phyloP scores from a whole-genome alignment of 2,797 vertebrate genomes.

The Rachycentron canadum region DNA sequence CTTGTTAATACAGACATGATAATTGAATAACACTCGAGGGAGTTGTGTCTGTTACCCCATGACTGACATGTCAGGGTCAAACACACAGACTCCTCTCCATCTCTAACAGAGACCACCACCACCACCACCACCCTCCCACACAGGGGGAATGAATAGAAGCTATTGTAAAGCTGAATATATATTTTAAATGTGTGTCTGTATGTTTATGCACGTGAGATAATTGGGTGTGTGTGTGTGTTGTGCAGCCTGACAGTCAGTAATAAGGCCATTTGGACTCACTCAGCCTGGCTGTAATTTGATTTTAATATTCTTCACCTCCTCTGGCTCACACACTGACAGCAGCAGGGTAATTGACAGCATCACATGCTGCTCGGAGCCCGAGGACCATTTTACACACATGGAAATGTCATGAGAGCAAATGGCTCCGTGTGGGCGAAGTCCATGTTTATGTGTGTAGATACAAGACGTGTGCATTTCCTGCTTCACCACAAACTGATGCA shows the following conservation, averaged over 20 bases:
- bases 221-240: slow-evolving; percentile 6
- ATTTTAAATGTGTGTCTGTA: too few relatives aligned
- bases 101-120: too few relatives aligned
- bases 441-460: too few relatives aligned
- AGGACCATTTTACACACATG: neutral
- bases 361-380: neutral
- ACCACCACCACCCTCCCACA: neutral
- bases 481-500: too few relatives aligned
- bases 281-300: slow-evolving; percentile 40
- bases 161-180: too few relatives aligned
- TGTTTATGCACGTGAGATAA: slow-evolving; percentile 1
- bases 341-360: slow-evolving; percentile 3
- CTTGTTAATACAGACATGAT: slow-evolving; percentile 31
- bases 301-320: slow-evolving; percentile 51
- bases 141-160: neutral
- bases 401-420: slow-evolving; percentile 10
- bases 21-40: slow-evolving; percentile 43
- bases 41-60: slow-evolving; percentile 30
- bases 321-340: slow-evolving; percentile 3
- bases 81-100: too few relatives aligned
- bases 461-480: too few relatives aligned
- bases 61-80: slow-evolving; percentile 54
- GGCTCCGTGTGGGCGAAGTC: neutral
- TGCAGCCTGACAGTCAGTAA: slow-evolving; percentile 40
- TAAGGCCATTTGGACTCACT: slow-evolving; percentile 44